A percentile compares a stretch with the other conserved stretches of the same genome.
Evolutionary conservation across 1,140 invertebrate genomes (phyloP).

Genomic region (Caenorhabditis inopinata): DNA sequence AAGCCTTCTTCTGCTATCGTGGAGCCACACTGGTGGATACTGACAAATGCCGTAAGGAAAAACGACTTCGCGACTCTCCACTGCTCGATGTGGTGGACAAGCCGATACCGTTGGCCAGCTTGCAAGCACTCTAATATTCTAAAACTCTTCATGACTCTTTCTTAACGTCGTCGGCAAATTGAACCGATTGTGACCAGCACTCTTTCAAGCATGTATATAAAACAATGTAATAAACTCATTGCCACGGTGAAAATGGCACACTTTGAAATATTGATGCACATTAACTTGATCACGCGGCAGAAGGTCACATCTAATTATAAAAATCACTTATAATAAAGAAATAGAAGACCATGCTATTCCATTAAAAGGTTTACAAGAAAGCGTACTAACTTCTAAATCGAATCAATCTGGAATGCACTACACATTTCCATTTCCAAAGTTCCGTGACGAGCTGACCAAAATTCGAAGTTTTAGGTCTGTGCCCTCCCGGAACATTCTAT

Average conservation of each 20-base stretch:
- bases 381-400: no score
- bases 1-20: constrained; percentile 66
- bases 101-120: constrained; percentile 3
- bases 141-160: background rate
- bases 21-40: constrained; percentile 47
- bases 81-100: constrained; percentile 2
- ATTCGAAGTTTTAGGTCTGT: constrained; percentile 40
- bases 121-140: constrained; percentile 37
- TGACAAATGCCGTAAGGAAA: constrained; percentile 50
- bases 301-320: no score
- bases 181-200: constrained; percentile 25
- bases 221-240: background rate
- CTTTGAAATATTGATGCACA: no score
- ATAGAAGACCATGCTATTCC: no score
- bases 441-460: no score
- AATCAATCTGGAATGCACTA: no score
- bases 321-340: no score
- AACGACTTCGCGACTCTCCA: constrained; percentile 39
- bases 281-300: no score
- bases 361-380: no score
- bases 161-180: background rate
- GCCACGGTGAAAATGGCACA: no score
- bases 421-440: no score
- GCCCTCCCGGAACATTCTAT: constrained; percentile 34
- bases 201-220: background rate